These are phyloP conservation scores for Encarsia formosa DNA, from an alignment of 2,888 invertebrate species.

Conservation along the genomic window DNA sequence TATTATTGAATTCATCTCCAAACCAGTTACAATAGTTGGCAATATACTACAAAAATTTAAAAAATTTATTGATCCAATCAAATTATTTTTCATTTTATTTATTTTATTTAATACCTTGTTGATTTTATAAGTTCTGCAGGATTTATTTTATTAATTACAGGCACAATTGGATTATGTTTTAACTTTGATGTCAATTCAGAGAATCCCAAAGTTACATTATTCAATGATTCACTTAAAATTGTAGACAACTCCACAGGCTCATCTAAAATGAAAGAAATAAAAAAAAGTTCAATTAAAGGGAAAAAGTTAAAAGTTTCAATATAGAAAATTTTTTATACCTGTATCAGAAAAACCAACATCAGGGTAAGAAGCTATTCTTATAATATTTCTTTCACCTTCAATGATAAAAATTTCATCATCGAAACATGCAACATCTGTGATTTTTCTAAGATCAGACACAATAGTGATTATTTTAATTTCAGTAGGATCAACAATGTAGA, in stretches of 20 bases:
- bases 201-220: conserved; percentile 44
- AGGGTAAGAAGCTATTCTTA: conserved; percentile 73
- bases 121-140: not conserved
- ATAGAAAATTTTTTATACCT: conserved; percentile 30
- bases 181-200: conserved; percentile 48
- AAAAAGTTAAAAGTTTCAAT: not conserved
- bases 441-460: conserved; percentile 42
- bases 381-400: conserved; percentile 72
- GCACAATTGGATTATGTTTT: conserved; percentile 47
- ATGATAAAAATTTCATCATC: conserved; percentile 78
- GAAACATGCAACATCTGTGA: conserved; percentile 57
- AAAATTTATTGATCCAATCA: not conserved
- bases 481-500: conserved; percentile 74
- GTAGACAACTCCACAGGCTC: conserved; percentile 26
- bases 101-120: not conserved
- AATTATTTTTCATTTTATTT: not conserved
- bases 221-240: conserved; percentile 43
- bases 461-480: conserved; percentile 46
- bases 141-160: conserved; percentile 31
- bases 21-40: conserved; percentile 43
- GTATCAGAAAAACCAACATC: conserved; percentile 53
- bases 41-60: conserved; percentile 31
- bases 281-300: not conserved
- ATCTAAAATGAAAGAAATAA: conserved; percentile 10
- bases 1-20: conserved; percentile 53